Base-by-base conservation (phyloP, 2,888 invertebrate genomes). In the Vanessa cardui region DNA sequence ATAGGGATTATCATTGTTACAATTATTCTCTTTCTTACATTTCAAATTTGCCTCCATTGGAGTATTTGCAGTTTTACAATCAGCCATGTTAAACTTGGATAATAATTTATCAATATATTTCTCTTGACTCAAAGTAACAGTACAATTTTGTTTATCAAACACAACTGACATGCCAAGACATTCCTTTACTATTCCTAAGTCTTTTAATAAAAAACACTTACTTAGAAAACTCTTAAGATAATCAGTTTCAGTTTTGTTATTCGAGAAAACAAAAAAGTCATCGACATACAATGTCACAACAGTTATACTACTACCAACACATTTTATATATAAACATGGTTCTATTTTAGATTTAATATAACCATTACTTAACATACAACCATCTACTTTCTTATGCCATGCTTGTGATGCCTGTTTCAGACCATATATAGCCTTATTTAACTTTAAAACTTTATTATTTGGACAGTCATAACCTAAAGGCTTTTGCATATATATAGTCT, bases 211-310 rank as follows among this genome's bases (percentile, higher is more conserved):
- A 56, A 66, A 62, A 7, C 50, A 9, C 5, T 12, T 46, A 26
- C 16, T 20, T 52, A 67, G 54, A 1, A 63, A 20, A 33, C 16
- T 15, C 21, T 59, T 63, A n/a, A 67, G 46, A 20, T 63, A 16
- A 44, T 63, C 45, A 46, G 54, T n/a, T n/a, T n/a, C 52, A 15
- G 3, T 21, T 31, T 21, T 47, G 15, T 59, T 31, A 52, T 59
- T 67, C 39, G 62, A 63, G 33, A 67, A 67, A 52, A 67, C 31
- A 33, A 66, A 62, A 50, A 67, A 67, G 52, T 67, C 67, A 59
- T 67, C 67, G n/a, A 62, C 67, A 63, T 54, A 67, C 21, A 67
- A 54, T 21, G 63, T 45, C n/a, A 67, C 58, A 45, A 67, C 58
- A 52, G 62, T 62, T 52, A 58, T 67, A 33, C 15, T 50, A 21